Evolutionary conservation across 1,140 invertebrate genomes (phyloP).

Genomic region (Pseudomyrmex cubaensis): DNA sequence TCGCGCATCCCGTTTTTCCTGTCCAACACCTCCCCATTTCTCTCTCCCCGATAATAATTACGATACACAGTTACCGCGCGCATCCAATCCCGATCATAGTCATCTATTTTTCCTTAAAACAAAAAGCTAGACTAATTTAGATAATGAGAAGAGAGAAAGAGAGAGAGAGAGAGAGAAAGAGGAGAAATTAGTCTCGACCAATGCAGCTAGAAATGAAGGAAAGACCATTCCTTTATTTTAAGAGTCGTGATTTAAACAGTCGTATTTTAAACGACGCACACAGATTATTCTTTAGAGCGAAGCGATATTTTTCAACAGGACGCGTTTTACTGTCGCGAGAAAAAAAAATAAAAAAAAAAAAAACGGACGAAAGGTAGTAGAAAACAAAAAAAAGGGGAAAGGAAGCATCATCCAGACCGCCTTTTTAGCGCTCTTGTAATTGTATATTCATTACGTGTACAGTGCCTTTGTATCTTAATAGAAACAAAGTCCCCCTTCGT

Average conservation of each 20-base stretch:
- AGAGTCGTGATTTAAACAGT: constrained; percentile 70
- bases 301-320: constrained; percentile 78
- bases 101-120: constrained; percentile 69
- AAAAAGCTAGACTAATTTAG: constrained; percentile 56
- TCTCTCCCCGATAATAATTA: constrained; percentile 3
- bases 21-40: neutral
- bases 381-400: constrained; percentile 40
- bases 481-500: constrained; percentile 41
- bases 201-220: constrained; percentile 75
- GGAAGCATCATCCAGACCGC: constrained; percentile 64
- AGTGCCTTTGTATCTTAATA: constrained; percentile 83
- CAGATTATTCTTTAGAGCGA: constrained; percentile 55
- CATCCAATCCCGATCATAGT: constrained; percentile 71
- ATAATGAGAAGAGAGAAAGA: neutral
- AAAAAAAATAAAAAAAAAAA: constrained; percentile 3
- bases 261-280: constrained; percentile 63
- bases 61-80: constrained; percentile 72
- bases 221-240: constrained; percentile 73
- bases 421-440: constrained; percentile 75
- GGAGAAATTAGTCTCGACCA: constrained; percentile 71
- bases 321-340: constrained; percentile 74
- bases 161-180: constrained; percentile 19
- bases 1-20: constrained; percentile 10
- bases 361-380: neutral
- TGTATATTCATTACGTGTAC: constrained; percentile 80